Evolutionary conservation across 1,140 invertebrate genomes (phyloP).

Genomic region (Galendromus occidentalis): DNA sequence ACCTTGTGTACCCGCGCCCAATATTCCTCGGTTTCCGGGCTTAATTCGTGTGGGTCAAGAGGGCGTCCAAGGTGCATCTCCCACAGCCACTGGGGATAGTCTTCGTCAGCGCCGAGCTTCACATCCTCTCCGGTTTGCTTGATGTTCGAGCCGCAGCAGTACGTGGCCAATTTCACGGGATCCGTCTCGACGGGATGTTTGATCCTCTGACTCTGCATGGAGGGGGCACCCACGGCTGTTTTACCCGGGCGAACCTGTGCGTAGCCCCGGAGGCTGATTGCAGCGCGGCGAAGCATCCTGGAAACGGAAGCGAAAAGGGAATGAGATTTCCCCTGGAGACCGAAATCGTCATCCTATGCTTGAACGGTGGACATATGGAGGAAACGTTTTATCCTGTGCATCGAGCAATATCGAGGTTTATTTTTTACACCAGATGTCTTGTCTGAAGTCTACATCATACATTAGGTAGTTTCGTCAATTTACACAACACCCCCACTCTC

Average conservation of each 20-base stretch:
- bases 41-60: neutral
- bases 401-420: too few relatives aligned
- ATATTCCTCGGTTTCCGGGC: neutral
- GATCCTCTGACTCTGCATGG: neutral
- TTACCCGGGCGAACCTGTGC: too few relatives aligned
- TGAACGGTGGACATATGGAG: too few relatives aligned
- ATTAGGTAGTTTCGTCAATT: too few relatives aligned
- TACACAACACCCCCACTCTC: neutral
- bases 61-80: neutral
- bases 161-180: neutral
- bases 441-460: too few relatives aligned
- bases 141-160: neutral
- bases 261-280: neutral
- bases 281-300: too few relatives aligned
- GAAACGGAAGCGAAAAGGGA: too few relatives aligned
- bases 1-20: neutral
- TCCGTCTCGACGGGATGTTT: neutral
- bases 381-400: too few relatives aligned
- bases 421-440: too few relatives aligned
- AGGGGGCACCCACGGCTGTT: neutral
- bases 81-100: conserved; percentile 4
- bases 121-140: neutral
- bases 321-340: too few relatives aligned
- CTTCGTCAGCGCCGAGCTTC: neutral
- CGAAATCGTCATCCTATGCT: too few relatives aligned